Base-by-base conservation (phyloP, 2,113 vertebrate species). In the Muntiacus reevesi region DNA sequence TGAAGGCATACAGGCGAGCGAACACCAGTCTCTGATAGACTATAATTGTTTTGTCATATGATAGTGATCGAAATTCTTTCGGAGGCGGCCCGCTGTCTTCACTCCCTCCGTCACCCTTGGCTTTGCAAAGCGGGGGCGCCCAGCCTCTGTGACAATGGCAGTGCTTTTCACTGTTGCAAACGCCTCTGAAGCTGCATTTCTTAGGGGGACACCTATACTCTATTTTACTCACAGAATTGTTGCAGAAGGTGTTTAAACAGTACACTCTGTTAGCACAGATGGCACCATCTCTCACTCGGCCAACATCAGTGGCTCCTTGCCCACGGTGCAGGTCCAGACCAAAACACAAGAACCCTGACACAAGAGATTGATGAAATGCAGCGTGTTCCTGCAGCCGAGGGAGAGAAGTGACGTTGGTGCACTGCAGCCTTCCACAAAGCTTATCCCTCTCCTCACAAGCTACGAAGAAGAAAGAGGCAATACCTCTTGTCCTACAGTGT, bases 81-180 rank as follows among this genome's bases (percentile, higher is more conserved):
- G 87, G 96, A 54, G 59, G 88, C 5, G 57, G 47, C 3, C 97
- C 95, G 1, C 96, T 91, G 57, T 94, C 27, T 0, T 2, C 0
- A 28, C 97, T 97, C 3, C 97, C 97, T 0, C 96, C 98, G 0
- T 43, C 54, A 43, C 98, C 98, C 5, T 0, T 0, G 0, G 1
- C 17, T n/a, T 67, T 2, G 82, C 98, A 99, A 0, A 27, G 3
- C 0, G 98, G 98, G 87, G 99, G 98, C 2, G 92, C 88, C 98
- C 98, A 99, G 47, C 98, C 99, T 7, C 95, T 17, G 0, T 92
- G 21, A 55, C 98, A 99, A 21, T 99, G 98, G 71, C 98, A 99
- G 47, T 98, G 89, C 50, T 62, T 97, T 1, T 0, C 52, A 45
- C 59, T 98, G 94, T 99, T 99, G 95, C 99, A 99, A 13, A 98